Conservation (phyloP, 2,113 vertebrate species). For the Scalopus aquaticus region DNA sequence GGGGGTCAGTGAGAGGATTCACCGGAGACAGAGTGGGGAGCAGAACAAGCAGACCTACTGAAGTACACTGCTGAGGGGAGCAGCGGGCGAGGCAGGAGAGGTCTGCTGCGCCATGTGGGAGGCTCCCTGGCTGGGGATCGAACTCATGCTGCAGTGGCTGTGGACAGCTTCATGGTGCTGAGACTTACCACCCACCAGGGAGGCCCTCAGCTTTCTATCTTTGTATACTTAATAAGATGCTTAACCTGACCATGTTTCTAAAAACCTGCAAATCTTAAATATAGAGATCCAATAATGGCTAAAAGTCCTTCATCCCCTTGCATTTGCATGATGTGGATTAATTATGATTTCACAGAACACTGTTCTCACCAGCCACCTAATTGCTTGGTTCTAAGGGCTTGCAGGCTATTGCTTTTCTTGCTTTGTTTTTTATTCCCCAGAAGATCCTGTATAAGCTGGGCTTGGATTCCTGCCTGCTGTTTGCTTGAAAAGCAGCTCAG, state of each 20-base stretch:
- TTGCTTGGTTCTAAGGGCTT: background rate
- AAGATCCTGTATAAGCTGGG: background rate
- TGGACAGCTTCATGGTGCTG: too few species aligned
- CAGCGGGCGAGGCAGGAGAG: too few species aligned
- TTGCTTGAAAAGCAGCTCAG: background rate
- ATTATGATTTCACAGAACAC: background rate
- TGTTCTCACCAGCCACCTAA: background rate
- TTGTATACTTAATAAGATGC: background rate
- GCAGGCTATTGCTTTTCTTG: background rate
- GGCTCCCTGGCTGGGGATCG: too few species aligned
- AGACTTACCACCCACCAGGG: too few species aligned
- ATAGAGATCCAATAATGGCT: background rate
- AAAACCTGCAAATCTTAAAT: background rate
- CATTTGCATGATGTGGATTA: background rate
- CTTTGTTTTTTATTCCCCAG: background rate
- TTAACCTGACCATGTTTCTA: background rate
- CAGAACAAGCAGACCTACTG: too few species aligned
- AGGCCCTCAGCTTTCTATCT: slow-evolving; percentile 17
- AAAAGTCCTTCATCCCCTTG: background rate
- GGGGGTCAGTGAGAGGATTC: too few species aligned
- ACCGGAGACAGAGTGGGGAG: too few species aligned
- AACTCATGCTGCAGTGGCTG: too few species aligned
- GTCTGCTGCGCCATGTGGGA: too few species aligned
- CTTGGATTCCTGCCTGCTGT: background rate
- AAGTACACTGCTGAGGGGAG: too few species aligned